Evolutionary conservation across 2,113 vertebrate species (phyloP).

Genomic region (Ammodramus savannarum): DNA sequence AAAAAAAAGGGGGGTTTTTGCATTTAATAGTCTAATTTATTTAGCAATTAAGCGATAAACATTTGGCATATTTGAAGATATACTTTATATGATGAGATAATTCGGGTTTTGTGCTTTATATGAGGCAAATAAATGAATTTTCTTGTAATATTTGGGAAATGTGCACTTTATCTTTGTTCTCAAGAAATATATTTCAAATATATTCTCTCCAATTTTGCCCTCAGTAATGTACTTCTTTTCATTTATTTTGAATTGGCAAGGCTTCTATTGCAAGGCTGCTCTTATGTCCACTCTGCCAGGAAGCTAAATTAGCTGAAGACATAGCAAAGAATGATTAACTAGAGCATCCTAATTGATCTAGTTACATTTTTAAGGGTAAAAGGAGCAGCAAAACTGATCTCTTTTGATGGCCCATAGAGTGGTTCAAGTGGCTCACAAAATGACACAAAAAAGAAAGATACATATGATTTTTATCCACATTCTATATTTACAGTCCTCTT

Average conservation of each 20-base stretch:
- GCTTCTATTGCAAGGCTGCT: not conserved
- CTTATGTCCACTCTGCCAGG: not conserved
- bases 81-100: not conserved
- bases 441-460: not conserved
- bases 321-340: not conserved
- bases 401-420: rapidly evolving
- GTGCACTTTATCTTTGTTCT: not conserved
- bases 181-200: not conserved
- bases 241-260: not conserved
- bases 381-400: not conserved
- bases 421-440: not conserved
- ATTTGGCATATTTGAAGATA: not conserved
- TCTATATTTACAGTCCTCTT: not conserved
- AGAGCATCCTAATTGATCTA: not conserved
- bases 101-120: not conserved
- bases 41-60: not conserved
- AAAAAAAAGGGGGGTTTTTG: not conserved
- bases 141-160: not conserved
- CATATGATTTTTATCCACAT: not conserved
- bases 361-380: not conserved
- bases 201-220: not conserved
- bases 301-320: not conserved
- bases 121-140: not conserved
- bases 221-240: not conserved
- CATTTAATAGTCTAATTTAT: not conserved